These are phyloP conservation scores for Rhineura floridana DNA, from an alignment of 2,113 vertebrate species.

Conservation along the genomic window DNA sequence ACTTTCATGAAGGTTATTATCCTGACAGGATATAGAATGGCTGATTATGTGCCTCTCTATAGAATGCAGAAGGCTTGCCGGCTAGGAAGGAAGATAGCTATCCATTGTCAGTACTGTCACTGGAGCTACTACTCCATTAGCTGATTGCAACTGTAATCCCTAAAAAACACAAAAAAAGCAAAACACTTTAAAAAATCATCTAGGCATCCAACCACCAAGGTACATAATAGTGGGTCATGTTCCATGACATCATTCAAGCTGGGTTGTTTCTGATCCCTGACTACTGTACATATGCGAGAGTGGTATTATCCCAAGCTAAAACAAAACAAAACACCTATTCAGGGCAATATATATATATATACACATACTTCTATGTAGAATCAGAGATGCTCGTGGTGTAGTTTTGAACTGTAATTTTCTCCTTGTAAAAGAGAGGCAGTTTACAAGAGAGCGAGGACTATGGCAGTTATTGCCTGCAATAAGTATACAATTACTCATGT, in stretches of 20 bases:
- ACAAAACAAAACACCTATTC: not conserved
- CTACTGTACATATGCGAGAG: not conserved
- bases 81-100: slow-evolving; percentile 59
- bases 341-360: too few species aligned
- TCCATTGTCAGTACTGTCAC: slow-evolving; percentile 71
- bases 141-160: slow-evolving; percentile 80
- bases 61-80: slow-evolving; percentile 67
- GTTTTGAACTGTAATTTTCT: not conserved
- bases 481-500: too few species aligned
- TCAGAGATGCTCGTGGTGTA: not conserved
- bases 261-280: not conserved
- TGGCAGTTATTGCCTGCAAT: too few species aligned
- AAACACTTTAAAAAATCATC: slow-evolving; percentile 33
- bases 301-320: not conserved
- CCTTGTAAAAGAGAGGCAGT: not conserved
- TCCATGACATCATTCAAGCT: not conserved
- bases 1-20: slow-evolving; percentile 62
- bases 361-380: not conserved
- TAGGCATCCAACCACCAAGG: not conserved
- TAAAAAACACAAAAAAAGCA: slow-evolving; percentile 74
- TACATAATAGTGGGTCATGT: too few species aligned
- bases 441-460: too few species aligned
- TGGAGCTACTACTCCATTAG: slow-evolving; percentile 71
- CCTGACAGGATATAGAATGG: slow-evolving; percentile 67
- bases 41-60: slow-evolving; percentile 54